Evolutionary conservation across 2,888 invertebrate species (phyloP).

Genomic region (Tachina fera): DNA sequence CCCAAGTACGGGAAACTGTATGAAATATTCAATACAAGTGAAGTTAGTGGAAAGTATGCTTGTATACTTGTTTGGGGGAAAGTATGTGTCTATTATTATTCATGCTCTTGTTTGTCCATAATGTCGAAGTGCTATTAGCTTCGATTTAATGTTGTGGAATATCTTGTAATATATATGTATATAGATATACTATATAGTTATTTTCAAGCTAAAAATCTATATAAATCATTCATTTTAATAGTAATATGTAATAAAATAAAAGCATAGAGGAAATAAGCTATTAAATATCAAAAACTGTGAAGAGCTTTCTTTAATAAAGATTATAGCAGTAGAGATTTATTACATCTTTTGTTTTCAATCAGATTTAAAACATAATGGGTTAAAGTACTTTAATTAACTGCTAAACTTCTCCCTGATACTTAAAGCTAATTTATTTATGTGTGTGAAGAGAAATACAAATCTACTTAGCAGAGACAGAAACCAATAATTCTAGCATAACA

Average conservation of each 20-base stretch:
- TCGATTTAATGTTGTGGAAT: neutral
- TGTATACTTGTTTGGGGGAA: neutral
- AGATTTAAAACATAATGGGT: too few species aligned
- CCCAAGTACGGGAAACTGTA: neutral
- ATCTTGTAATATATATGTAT: neutral
- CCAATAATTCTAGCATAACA: too few species aligned
- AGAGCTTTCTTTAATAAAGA: too few species aligned
- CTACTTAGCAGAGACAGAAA: too few species aligned
- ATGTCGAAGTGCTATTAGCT: constrained; percentile 10
- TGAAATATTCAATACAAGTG: neutral
- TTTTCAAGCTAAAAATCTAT: neutral
- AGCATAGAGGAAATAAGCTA: neutral
- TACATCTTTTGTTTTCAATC: too few species aligned
- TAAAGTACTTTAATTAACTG: too few species aligned
- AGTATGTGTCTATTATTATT: constrained; percentile 17
- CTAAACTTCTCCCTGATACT: too few species aligned
- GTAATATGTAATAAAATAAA: neutral
- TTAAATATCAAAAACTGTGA: neutral
- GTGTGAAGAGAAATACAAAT: too few species aligned
- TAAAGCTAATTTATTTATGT: too few species aligned
- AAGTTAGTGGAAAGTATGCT: neutral
- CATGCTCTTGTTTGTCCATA: neutral
- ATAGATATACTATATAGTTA: neutral
- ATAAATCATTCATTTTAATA: constrained; percentile 6
- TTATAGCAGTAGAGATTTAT: too few species aligned